Evolutionary conservation across 2,888 invertebrate species (phyloP), one percentile per base, ranked within the genome.

Genomic region (Tiliacea aurago): DNA sequence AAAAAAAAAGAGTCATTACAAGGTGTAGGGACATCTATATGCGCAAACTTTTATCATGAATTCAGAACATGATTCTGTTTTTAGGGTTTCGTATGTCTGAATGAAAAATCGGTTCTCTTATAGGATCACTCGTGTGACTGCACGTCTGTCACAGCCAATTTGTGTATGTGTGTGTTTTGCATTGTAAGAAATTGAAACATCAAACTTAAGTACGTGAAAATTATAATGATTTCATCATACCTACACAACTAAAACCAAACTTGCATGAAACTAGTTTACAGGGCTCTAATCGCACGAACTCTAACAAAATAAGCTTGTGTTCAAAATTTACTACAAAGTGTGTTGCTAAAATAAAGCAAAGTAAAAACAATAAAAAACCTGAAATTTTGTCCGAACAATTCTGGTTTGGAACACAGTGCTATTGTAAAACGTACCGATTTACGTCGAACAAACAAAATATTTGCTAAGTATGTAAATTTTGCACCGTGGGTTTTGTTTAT

Each of bases 391-490:
- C 1, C 58, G 15, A 75, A 75, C 43, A 72, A 70, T 55, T 53
- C 18, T 23, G 49, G 49, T 75, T 64, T 33, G 5, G 45, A 66
- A 70, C 59, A 77, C 41, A 66, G 37, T 63, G 71, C 68, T 64
- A 59, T 81, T 73, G 81, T 84, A 37, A 55, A 61, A 51, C 43
- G 53, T 68, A 4, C 55, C 43, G 61, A 80, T 81, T 80, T 75
- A 67, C 59, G 56, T 47, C 56, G 18, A 65, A 72, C 75, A 70
- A 74, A 65, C 37, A 58, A 81, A 81, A 73, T 65, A 70, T 84
- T 82, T 70, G 62, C 51, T 58, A 70, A 55, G 56, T 59, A 75
- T 75, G 70, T 70, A 80, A 69, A 78, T 76, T 80, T 67, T 59
- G 45, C 28, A n/a, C 61, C 49, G 47, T 28, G 37, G 18, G 2